Conservation (phyloP, 2,888 invertebrate genomes). For the Spodoptera picta region DNA sequence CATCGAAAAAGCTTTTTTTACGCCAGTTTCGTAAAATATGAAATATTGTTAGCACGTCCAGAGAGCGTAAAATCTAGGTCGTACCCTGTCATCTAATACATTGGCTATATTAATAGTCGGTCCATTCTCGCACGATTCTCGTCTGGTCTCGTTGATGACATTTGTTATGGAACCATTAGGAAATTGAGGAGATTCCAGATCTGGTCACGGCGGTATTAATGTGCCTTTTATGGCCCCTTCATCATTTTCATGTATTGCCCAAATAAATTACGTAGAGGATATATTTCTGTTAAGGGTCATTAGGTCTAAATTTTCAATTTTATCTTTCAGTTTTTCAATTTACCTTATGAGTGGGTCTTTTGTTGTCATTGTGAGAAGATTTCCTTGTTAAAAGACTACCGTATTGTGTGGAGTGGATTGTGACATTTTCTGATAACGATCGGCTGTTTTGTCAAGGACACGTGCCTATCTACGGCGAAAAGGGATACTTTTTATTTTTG, state of each 20-base stretch:
- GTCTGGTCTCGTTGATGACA: conserved; percentile 58
- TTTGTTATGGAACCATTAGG: conserved; percentile 71
- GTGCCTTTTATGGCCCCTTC: conserved; percentile 71
- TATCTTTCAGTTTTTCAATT: conserved; percentile 33
- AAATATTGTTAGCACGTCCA: conserved; percentile 57
- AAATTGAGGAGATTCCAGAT: conserved; percentile 74
- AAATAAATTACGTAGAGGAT: conserved; percentile 50
- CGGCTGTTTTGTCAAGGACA: neutral
- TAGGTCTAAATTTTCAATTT: conserved; percentile 41
- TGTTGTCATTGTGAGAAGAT: conserved; percentile 9
- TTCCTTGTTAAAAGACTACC: conserved; percentile 7
- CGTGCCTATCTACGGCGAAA: neutral
- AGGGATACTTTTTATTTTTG: no score
- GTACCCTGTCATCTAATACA: conserved; percentile 58
- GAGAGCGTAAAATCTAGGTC: conserved; percentile 63
- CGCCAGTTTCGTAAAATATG: conserved; percentile 50
- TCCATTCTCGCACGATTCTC: conserved; percentile 58
- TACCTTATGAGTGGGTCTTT: conserved; percentile 37
- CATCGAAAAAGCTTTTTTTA: conserved; percentile 21
- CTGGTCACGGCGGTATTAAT: conserved; percentile 61
- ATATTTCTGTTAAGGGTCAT: conserved; percentile 40
- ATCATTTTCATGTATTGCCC: conserved; percentile 66
- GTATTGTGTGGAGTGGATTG: conserved; percentile 11
- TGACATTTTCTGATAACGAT: conserved; percentile 3
- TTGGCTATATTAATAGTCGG: conserved; percentile 60